These are phyloP conservation scores for Orchesella flavescens DNA, from an alignment of 2,888 invertebrate genomes.

Conservation along the genomic window DNA sequence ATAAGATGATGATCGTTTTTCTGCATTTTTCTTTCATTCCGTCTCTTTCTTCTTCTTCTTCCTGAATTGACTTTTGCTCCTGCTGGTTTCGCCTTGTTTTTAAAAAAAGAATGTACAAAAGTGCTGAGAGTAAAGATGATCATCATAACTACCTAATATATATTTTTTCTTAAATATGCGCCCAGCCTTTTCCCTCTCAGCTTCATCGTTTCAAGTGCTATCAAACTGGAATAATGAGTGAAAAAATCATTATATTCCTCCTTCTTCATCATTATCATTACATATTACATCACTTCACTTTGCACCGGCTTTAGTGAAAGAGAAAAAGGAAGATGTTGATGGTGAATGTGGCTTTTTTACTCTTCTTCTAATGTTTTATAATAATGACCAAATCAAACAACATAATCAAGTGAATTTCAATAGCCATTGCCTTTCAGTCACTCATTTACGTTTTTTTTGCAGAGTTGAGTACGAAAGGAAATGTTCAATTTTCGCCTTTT, in stretches of 20 bases:
- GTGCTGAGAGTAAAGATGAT: conserved; percentile 5
- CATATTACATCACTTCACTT: conserved; percentile 41
- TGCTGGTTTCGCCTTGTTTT: conserved; percentile 49
- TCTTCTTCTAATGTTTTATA: conserved; percentile 44
- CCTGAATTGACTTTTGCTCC: conserved; percentile 32
- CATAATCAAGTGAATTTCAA: conserved; percentile 58
- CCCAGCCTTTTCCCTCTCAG: conserved; percentile 1
- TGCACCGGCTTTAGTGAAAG: conserved; percentile 24
- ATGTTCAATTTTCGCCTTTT: conserved; percentile 19
- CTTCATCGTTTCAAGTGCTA: conserved; percentile 2
- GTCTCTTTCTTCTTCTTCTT: conserved; percentile 22
- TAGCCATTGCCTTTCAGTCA: conserved; percentile 25
- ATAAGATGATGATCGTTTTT: neutral
- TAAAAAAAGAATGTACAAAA: conserved; percentile 10
- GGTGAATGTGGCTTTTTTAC: conserved; percentile 6
- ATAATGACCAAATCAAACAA: conserved; percentile 59
- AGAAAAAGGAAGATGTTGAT: neutral
- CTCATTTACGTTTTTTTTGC: conserved; percentile 36
- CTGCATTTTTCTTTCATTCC: conserved; percentile 14
- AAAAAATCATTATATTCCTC: conserved; percentile 36
- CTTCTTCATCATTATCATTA: conserved; percentile 47
- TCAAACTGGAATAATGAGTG: conserved; percentile 17
- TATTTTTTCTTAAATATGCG: conserved; percentile 11
- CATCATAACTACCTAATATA: conserved; percentile 21
- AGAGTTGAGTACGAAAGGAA: neutral